phyloP scores from a whole-genome alignment of 2,888 invertebrate species.

The Chaitophorus viminalis region DNA sequence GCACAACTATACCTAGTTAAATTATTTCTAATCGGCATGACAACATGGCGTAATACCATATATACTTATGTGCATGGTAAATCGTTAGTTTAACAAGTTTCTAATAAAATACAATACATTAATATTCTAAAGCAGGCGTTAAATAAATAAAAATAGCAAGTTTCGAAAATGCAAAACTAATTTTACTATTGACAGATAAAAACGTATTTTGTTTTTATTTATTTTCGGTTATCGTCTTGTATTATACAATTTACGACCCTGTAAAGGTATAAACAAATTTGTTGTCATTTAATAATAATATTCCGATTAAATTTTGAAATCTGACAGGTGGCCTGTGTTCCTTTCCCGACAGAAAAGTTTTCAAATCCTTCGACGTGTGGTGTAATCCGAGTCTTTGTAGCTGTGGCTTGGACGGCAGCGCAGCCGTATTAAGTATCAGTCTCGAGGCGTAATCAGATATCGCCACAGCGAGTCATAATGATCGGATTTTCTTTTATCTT shows the following conservation, averaged over 20 bases:
- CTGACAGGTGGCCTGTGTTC: background rate
- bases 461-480: background rate
- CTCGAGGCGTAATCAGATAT: background rate
- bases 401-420: background rate
- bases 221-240: background rate
- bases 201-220: background rate
- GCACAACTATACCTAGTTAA: constrained; percentile 3
- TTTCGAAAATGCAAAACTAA: background rate
- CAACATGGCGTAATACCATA: background rate
- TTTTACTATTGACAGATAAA: background rate
- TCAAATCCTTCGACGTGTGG: background rate
- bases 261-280: background rate
- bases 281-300: background rate
- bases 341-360: background rate
- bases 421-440: background rate
- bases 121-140: background rate
- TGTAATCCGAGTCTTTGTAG: background rate
- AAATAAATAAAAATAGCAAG: background rate
- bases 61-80: background rate
- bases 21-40: background rate
- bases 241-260: background rate
- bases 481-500: background rate
- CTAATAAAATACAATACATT: background rate
- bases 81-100: background rate
- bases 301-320: background rate